Evolutionary conservation across 1,140 invertebrate genomes (phyloP).

Genomic region (Zaprionus capensis): DNA sequence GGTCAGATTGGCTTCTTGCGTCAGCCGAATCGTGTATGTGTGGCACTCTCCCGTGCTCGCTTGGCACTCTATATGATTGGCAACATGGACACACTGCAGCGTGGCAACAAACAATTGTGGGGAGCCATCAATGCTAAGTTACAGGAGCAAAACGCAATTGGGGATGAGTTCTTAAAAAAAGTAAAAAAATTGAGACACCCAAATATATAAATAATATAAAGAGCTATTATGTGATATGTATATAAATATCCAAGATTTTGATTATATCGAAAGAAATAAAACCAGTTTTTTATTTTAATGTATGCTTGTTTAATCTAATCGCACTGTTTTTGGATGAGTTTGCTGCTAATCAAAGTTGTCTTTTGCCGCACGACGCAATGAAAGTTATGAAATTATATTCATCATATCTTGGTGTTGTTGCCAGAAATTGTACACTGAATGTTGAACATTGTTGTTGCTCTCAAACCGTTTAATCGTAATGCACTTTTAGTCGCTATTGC

Average conservation of each 20-base stretch:
- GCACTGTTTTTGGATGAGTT: constrained; percentile 18
- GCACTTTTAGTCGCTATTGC: constrained; percentile 26
- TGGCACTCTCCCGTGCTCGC: constrained; percentile 92
- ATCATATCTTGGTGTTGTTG: constrained; percentile 11
- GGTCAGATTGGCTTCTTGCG: constrained; percentile 91
- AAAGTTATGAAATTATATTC: constrained; percentile 11
- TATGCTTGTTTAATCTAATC: constrained; percentile 34
- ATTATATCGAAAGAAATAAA: constrained; percentile 7
- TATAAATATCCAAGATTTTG: neutral
- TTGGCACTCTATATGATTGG: constrained; percentile 88
- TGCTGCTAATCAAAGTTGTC: constrained; percentile 17
- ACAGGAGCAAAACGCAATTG: constrained; percentile 41
- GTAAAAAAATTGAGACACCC: neutral
- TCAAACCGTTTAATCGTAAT: constrained; percentile 41
- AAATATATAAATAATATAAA: neutral
- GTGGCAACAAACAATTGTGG: constrained; percentile 85
- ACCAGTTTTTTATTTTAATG: constrained; percentile 9
- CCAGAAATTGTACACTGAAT: constrained; percentile 29
- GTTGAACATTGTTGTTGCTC: constrained; percentile 41
- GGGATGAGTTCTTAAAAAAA: constrained; percentile 16
- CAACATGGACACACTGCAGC: constrained; percentile 87
- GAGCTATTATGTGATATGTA: neutral
- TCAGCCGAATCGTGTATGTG: constrained; percentile 91
- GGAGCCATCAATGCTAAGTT: constrained; percentile 82
- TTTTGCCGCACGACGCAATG: constrained; percentile 28